Evolutionary conservation across 2,797 vertebrate genomes (phyloP), one percentile per base, ranked within the genome.

Genomic region (Rhincodon typus): DNA sequence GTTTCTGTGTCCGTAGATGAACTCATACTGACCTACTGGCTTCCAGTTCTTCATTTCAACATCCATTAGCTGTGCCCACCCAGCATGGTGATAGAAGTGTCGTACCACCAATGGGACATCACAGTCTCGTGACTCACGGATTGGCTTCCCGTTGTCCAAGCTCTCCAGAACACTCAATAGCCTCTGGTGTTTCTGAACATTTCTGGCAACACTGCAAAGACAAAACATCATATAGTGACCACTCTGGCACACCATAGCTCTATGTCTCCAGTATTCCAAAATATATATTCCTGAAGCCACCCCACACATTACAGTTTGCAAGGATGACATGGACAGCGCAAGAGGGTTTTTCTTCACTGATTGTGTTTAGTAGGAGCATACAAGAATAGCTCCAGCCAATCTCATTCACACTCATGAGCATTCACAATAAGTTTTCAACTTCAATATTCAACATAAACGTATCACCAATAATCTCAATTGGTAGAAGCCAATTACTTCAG

Each of bases 21-120:
- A 34, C 91, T 13, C 96, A 74, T 95, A 95, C 98, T 97, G 95
- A 98, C 98, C 98, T 21, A 98, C 96, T 0, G 98, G 97, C 0
- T 96, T 97, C 99, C 99, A 99, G 96, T 96, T 96, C 0, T 97
- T 34, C 96, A 98, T 96, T 3, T 97, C 97, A 0, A 97, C 96
- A 95, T 98, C 98, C 96, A 98, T 97, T 74, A 98, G 97, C 96
- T 98, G 97, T 15, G 98, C 98, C 98, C 98, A 98, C 96, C 97
- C 96, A 0, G 98, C 97, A 3, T 98, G 97, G 97, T 98, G 97
- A 96, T 98, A 98, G 94, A 98, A 97, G 96, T 98, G 97, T 91
- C 98, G 97, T 96, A 98, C 86, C 53, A 98, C 97, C 90, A 97
- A 46, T 0, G 97, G 96, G 4, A 98, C 62, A 0, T 98, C 98